Evolutionary conservation across 2,113 vertebrate species (phyloP).

Genomic region (Plectropomus leopardus): DNA sequence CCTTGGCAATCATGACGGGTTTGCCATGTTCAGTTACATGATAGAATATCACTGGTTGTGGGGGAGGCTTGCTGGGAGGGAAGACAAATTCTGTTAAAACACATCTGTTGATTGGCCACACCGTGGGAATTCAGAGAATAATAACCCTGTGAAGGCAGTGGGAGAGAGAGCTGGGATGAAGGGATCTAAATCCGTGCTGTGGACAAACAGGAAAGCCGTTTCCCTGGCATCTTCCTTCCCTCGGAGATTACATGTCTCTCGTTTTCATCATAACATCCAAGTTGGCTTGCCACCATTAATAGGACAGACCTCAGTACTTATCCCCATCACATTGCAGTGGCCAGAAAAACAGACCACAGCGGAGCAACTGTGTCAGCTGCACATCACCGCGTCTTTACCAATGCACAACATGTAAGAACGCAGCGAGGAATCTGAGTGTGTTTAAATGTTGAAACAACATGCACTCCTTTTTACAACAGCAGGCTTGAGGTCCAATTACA

Average conservation of each 20-base stretch:
- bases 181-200: slow-evolving; percentile 69
- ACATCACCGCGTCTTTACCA: neutral
- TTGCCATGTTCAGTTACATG: slow-evolving; percentile 40
- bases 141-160: slow-evolving; percentile 59
- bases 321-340: slow-evolving; percentile 37
- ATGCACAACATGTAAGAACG: neutral
- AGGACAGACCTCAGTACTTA: slow-evolving; percentile 65
- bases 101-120: slow-evolving; percentile 78
- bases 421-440: neutral
- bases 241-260: slow-evolving; percentile 77
- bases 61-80: slow-evolving; percentile 26
- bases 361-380: slow-evolving; percentile 44
- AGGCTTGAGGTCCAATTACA: slow-evolving; percentile 17
- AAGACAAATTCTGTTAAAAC: slow-evolving; percentile 55
- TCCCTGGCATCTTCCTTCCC: slow-evolving; percentile 68
- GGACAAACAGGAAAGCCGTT: slow-evolving; percentile 76
- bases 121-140: slow-evolving; percentile 71
- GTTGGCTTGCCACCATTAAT: slow-evolving; percentile 67
- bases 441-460: slow-evolving; percentile 15
- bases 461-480: neutral
- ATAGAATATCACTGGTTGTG: slow-evolving; percentile 21
- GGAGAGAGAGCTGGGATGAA: slow-evolving; percentile 50
- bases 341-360: slow-evolving; percentile 35
- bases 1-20: slow-evolving; percentile 40
- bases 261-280: slow-evolving; percentile 76